Base-by-base conservation (phyloP, 1,140 invertebrate genomes). In the Drosophila repletoides region DNA sequence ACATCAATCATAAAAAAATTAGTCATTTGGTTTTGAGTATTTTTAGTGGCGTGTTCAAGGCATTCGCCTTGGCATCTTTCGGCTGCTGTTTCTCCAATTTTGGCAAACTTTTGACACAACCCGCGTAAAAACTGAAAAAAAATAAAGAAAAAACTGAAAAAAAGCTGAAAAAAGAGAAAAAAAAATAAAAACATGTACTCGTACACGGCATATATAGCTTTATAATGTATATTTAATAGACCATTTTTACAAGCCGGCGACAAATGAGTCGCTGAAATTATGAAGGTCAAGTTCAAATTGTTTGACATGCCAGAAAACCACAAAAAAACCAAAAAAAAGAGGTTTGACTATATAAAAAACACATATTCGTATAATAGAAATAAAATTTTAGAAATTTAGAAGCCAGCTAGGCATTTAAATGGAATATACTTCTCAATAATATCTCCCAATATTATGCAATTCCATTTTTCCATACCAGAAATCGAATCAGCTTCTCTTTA, bases 171-270 rank as follows among this genome's bases (percentile, higher is more conserved):
- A n/a, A n/a, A n/a, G n/a, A n/a, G n/a, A n/a, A n/a, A n/a, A n/a
- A n/a, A n/a, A n/a, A n/a, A n/a, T 65, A 55, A 14, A 29, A 5
- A 40, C 15, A 12, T 56, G 19, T 49, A 10, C 36, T 7, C n/a
- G 26, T 34, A 40, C 38, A 56, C 34, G 34, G 26, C 43, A 40
- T 55, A 22, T 55, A 68, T 63, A 36, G 46, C 38, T 61, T 71
- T 71, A 84, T 83, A 83, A 83, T 83, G 79, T 84, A 41, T 83
- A 79, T 83, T 83, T 83, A 83, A 83, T 83, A 84, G 79, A 64
- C 80, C 65, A 77, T 77, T 81, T 83, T 83, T 60, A 84, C 77
- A 83, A 84, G 74, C 80, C 34, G 73, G 59, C 79, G 76, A 79
- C 79, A 83, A 84, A 83, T 83, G 74, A 79, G 79, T 45, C 60